These are phyloP conservation scores for Morone chrysops DNA, from an alignment of 2,113 vertebrate genomes.

Conservation along the genomic window DNA sequence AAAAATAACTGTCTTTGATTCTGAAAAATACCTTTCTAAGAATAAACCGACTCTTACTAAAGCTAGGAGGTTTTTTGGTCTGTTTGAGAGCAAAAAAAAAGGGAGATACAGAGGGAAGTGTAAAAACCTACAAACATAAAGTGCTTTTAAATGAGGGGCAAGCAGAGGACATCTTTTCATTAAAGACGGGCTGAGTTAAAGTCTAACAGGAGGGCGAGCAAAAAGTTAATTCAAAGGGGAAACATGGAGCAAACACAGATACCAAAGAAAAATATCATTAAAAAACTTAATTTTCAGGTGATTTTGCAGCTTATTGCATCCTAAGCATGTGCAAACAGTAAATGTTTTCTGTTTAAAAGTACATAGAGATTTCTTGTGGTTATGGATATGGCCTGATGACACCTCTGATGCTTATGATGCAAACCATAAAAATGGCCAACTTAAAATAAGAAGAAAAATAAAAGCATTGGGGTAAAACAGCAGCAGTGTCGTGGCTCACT, in stretches of 20 bases:
- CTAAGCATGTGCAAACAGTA: not conserved
- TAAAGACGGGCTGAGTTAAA: not conserved
- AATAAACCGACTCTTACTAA: not conserved
- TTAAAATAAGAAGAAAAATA: not conserved
- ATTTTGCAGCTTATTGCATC: not conserved
- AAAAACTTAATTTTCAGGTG: not conserved
- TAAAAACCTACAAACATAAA: constrained; percentile 70
- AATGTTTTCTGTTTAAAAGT: constrained; percentile 3
- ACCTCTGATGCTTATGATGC: not conserved
- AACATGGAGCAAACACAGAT: constrained; percentile 1
- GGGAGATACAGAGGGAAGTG: not conserved
- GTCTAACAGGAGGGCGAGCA: not conserved
- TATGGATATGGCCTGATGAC: constrained; percentile 11
- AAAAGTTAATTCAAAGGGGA: not conserved
- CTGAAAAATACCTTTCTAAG: not conserved
- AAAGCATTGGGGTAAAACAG: not conserved
- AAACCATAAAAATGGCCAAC: not conserved
- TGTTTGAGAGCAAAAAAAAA: not conserved
- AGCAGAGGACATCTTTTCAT: constrained; percentile 7
- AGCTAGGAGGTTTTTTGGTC: not conserved
- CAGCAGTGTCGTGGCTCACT: not conserved
- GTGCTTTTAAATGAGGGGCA: constrained; percentile 72
- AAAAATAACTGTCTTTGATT: constrained; percentile 15
- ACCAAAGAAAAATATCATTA: not conserved
- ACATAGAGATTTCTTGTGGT: not conserved